A percentile compares a stretch with the other conserved stretches of the same genome.
Conservation (phyloP, 2,113 vertebrate species). For the Bos indicus region DNA sequence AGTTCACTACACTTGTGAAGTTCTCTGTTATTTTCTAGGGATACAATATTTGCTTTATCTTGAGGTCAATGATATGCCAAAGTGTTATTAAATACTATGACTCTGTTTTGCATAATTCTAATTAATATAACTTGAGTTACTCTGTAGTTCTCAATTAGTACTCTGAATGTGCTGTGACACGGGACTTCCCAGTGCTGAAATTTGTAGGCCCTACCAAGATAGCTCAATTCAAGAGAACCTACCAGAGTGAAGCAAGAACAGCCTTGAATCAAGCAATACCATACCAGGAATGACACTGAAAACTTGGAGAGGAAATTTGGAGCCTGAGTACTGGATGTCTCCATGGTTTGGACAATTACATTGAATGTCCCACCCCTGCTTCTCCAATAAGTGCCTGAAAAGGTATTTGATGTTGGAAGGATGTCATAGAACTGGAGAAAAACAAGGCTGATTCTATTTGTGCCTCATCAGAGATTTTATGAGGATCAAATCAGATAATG, state of each 20-base stretch:
- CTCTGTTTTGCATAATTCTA: not conserved
- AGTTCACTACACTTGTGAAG: not conserved
- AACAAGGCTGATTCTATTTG: not conserved
- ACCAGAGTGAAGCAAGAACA: not conserved
- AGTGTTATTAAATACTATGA: not conserved
- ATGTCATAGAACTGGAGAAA: not conserved
- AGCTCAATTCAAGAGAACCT: not conserved
- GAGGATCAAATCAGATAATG: not conserved
- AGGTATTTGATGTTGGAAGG: not conserved
- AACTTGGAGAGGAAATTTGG: not conserved
- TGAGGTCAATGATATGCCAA: not conserved
- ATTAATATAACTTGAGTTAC: not conserved
- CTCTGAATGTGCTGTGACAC: not conserved
- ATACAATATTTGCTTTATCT: not conserved
- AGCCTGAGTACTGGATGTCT: not conserved
- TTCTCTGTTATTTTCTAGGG: not conserved
- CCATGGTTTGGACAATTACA: not conserved
- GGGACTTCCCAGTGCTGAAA: not conserved
- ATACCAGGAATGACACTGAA: not conserved
- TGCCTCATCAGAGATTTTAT: not conserved
- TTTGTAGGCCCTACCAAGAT: not conserved
- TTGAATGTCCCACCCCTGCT: not conserved
- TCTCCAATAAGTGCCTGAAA: not conserved
- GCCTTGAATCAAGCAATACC: not conserved
- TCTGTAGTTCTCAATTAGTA: not conserved